phyloP scores from a whole-genome alignment of 2,888 invertebrate species.

The Idaea straminata region DNA sequence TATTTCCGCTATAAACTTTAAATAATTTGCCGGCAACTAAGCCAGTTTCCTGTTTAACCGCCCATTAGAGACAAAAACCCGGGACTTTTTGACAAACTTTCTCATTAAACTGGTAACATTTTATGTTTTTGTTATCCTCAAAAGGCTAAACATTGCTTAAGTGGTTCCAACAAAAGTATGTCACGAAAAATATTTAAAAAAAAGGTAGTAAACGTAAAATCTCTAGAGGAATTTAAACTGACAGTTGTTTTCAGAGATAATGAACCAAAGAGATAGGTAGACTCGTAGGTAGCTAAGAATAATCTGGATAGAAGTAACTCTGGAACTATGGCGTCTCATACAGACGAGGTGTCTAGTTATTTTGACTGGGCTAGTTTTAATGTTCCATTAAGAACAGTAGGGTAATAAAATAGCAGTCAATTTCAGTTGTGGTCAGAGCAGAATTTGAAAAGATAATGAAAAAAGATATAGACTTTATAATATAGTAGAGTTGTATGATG shows the following conservation, averaged over 20 bases:
- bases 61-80: constrained; percentile 23
- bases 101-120: constrained; percentile 35
- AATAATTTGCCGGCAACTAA: neutral
- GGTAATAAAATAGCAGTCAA: no score
- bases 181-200: neutral
- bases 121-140: constrained; percentile 31
- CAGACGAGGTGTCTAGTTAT: no score
- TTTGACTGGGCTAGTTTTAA: no score
- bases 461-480: no score
- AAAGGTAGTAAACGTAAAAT: neutral
- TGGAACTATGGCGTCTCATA: no score
- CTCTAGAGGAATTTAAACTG: neutral
- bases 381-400: no score
- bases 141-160: constrained; percentile 16
- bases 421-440: no score
- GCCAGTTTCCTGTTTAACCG: constrained; percentile 17
- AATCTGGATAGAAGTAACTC: no score
- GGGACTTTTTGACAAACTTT: constrained; percentile 24
- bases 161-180: neutral
- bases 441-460: no score
- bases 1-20: neutral
- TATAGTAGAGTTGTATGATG: no score
- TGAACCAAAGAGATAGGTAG: neutral
- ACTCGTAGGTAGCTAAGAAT: no score
- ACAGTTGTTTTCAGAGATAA: neutral